Evolutionary conservation across 2,888 invertebrate species (phyloP).

Genomic region (Eupithecia pulchellata): DNA sequence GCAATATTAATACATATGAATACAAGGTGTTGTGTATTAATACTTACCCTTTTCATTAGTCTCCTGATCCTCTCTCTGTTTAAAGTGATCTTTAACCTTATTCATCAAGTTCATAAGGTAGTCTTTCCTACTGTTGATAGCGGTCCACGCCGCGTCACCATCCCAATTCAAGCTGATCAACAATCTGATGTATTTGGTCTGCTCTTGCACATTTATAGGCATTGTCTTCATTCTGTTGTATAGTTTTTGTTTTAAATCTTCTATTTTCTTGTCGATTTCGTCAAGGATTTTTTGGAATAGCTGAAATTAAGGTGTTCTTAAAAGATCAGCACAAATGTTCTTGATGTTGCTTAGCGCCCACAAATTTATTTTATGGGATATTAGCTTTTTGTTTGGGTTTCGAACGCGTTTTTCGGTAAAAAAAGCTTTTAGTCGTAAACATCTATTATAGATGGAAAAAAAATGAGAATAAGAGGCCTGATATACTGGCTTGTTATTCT

Average conservation of each 20-base stretch:
- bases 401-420: neutral
- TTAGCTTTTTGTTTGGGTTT: neutral
- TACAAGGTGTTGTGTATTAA: neutral
- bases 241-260: constrained; percentile 91
- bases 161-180: constrained; percentile 80
- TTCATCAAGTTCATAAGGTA: constrained; percentile 89
- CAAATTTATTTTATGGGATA: neutral
- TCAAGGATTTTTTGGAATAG: constrained; percentile 94
- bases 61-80: constrained; percentile 78
- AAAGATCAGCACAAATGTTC: neutral
- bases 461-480: no score
- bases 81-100: constrained; percentile 88
- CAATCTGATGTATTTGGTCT: constrained; percentile 95
- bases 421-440: neutral
- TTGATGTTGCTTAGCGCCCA: neutral
- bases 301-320: constrained; percentile 63
- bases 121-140: constrained; percentile 92
- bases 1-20: no score
- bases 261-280: constrained; percentile 96
- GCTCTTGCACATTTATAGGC: constrained; percentile 96
- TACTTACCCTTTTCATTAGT: constrained; percentile 70
- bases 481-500: no score
- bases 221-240: constrained; percentile 94
- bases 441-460: no score
- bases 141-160: constrained; percentile 98